Percentiles rank a stretch among this genome's conserved stretches.
Evolutionary conservation across 2,113 vertebrate genomes (phyloP).

Genomic region (cattle (Bos taurus)): ARS-UCD2.0 NC_037329.1:18551001-18551500

Average conservation of each 20-base stretch:
- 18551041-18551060: background rate
- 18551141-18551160: background rate
- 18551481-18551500: background rate
- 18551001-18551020: background rate
- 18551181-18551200: background rate
- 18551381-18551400: background rate
- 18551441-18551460: background rate
- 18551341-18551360: background rate
- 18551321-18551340: background rate
- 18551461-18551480: background rate
- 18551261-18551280: background rate
- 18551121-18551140: background rate
- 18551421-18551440: background rate
- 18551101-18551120: constrained; percentile 10
- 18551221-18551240: background rate
- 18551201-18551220: background rate
- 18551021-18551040: constrained; percentile 27
- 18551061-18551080: background rate
- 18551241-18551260: background rate
- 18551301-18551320: background rate
- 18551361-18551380: background rate
- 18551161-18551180: background rate
- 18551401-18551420: background rate
- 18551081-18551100: background rate
- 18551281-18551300: background rate